phyloP scores from a whole-genome alignment of 2,888 invertebrate species.

The Synergus umbraculus region DNA sequence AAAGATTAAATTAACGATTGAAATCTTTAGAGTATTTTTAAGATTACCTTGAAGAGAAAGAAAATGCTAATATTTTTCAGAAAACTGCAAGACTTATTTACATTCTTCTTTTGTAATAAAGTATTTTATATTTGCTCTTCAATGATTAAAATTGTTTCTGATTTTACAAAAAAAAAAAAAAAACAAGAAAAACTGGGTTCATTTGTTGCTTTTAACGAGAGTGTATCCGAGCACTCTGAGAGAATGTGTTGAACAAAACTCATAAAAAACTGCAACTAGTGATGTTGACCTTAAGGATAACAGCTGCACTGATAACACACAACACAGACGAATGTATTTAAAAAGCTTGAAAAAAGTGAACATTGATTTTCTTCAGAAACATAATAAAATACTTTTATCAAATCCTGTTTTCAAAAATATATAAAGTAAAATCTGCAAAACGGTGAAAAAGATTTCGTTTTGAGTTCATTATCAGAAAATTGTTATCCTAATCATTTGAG shows the following conservation, averaged over 20 bases:
- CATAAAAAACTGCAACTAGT: constrained; percentile 15
- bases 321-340: neutral
- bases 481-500: neutral
- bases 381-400: neutral
- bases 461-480: neutral
- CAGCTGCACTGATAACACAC: neutral
- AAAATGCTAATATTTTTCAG: neutral
- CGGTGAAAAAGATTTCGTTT: neutral
- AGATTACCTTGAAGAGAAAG: neutral
- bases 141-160: neutral
- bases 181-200: neutral
- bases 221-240: neutral
- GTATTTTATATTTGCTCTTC: neutral
- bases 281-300: constrained; percentile 30
- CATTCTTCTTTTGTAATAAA: neutral
- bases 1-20: neutral
- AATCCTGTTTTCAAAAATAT: neutral
- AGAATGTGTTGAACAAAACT: constrained; percentile 16
- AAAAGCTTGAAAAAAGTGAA: neutral
- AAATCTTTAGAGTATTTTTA: neutral
- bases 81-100: neutral
- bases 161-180: neutral
- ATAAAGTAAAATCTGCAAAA: neutral
- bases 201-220: constrained; percentile 12
- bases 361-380: neutral